These are phyloP conservation scores for Pogonomyrmex barbatus DNA, from an alignment of 1,140 invertebrate genomes.

Conservation along the genomic window DNA sequence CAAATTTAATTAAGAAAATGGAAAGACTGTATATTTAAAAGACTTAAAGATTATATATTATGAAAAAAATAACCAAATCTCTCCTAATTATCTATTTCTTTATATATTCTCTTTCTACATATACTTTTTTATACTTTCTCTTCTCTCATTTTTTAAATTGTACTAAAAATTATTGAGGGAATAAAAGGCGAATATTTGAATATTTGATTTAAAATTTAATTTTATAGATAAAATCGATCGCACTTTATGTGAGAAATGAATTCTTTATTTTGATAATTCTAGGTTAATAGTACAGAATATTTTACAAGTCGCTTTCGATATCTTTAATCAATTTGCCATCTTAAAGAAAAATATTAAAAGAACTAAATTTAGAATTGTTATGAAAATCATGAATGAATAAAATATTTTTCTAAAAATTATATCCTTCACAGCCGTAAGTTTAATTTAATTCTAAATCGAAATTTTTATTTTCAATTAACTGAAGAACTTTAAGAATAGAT, in stretches of 20 bases:
- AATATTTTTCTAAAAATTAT: background rate
- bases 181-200: background rate
- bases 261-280: slow-evolving; percentile 13
- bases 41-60: no score
- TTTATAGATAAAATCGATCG: background rate
- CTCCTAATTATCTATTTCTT: background rate
- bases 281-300: background rate
- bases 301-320: background rate
- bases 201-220: slow-evolving; percentile 15
- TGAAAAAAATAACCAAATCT: background rate
- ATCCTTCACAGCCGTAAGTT: background rate
- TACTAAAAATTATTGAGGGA: background rate
- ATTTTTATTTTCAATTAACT: background rate
- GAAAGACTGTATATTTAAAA: background rate
- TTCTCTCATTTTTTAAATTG: background rate
- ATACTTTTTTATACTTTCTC: background rate
- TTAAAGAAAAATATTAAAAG: background rate
- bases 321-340: background rate
- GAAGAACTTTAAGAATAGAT: background rate
- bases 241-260: background rate
- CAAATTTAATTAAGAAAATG: slow-evolving; percentile 6
- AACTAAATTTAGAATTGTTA: background rate
- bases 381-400: background rate
- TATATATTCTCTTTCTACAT: background rate
- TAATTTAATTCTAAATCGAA: slow-evolving; percentile 4